These are phyloP conservation scores for Hyles vespertilio DNA, from an alignment of 1,140 invertebrate genomes.

Conservation along the genomic window DNA sequence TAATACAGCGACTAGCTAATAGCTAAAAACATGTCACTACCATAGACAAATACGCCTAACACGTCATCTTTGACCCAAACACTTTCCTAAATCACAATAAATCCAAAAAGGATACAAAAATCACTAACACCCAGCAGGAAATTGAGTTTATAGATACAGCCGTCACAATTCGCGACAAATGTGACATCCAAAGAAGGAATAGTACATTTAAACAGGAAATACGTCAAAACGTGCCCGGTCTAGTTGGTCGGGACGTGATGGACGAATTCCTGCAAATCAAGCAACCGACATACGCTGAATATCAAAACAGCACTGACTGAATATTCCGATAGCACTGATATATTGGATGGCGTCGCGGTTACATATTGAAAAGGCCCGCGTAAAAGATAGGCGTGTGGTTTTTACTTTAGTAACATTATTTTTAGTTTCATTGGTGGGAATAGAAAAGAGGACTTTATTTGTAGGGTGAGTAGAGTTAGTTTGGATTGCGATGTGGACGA, in stretches of 20 bases:
- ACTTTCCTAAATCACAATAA: no score
- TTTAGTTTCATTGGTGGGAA: no score
- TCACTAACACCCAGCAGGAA: slow-evolving; percentile 10
- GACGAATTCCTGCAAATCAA: slow-evolving; percentile 40
- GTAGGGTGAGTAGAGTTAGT: no score
- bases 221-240: slow-evolving; percentile 34
- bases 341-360: slow-evolving; percentile 3
- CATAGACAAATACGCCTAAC: no score
- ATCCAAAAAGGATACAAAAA: neutral
- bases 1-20: no score
- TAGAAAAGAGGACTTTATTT: no score
- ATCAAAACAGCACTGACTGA: slow-evolving; percentile 23
- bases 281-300: slow-evolving; percentile 24
- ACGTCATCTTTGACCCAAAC: no score
- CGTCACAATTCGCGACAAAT: slow-evolving; percentile 11
- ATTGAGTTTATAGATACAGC: slow-evolving; percentile 4
- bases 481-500: no score
- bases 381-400: neutral
- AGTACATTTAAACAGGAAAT: slow-evolving; percentile 32
- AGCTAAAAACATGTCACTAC: no score
- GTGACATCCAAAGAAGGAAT: neutral
- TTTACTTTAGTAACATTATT: no score
- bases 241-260: slow-evolving; percentile 32
- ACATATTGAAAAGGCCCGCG: slow-evolving; percentile 9
- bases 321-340: slow-evolving; percentile 19